These are phyloP conservation scores for Burhinus oedicnemus DNA, from an alignment of 2,113 vertebrate species.

Conservation along the genomic window DNA sequence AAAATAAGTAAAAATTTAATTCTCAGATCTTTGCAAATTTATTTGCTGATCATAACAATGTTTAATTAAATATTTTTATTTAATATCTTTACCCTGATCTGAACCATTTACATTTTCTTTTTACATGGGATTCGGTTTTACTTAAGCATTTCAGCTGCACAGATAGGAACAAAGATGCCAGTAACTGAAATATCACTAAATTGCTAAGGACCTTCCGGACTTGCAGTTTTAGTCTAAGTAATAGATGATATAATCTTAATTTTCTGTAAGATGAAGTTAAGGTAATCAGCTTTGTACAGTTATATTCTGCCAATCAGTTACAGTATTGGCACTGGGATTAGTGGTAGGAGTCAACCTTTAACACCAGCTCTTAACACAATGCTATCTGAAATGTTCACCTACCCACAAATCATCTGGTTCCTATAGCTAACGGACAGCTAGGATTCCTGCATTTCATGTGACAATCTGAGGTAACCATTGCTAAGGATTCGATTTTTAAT, in stretches of 20 bases:
- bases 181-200: not conserved
- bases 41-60: not conserved
- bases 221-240: not conserved
- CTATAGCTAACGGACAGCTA: not conserved
- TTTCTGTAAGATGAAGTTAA: not conserved
- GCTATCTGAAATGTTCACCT: not conserved
- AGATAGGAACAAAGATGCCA: not conserved
- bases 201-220: not conserved
- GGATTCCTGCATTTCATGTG: not conserved
- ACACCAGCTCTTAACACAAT: not conserved
- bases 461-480: not conserved
- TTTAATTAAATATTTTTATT: not conserved
- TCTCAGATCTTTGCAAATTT: not conserved
- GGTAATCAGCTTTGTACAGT: not conserved
- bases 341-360: not conserved
- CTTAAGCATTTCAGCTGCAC: not conserved
- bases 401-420: not conserved
- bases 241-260: not conserved
- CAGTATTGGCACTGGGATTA: not conserved
- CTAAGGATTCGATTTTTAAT: not conserved
- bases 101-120: not conserved
- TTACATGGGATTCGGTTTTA: not conserved
- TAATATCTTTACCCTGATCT: not conserved
- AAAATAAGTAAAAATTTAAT: not conserved
- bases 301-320: not conserved